Evolutionary conservation across 2,113 vertebrate species (phyloP).

Genomic region (Cepphus grylle): DNA sequence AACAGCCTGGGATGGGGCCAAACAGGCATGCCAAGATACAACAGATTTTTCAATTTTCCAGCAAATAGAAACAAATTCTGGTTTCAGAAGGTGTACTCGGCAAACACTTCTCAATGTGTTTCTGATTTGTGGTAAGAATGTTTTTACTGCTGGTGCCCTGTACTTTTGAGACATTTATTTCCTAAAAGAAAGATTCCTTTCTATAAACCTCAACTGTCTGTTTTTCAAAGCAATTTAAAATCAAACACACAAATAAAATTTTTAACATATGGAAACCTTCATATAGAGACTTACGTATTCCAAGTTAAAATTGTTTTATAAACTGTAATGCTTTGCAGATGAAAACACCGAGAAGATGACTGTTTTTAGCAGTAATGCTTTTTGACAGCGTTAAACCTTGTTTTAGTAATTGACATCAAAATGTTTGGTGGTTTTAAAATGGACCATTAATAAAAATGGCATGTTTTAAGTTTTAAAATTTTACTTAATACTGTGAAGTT

Average conservation of each 20-base stretch:
- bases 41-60: constrained; percentile 79
- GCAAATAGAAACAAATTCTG: constrained; percentile 79
- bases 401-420: constrained; percentile 83
- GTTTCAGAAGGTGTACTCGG: constrained; percentile 70
- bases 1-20: constrained; percentile 72
- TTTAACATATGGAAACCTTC: constrained; percentile 92
- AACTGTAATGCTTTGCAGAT: constrained; percentile 93
- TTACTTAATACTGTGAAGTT: constrained; percentile 70
- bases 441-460: constrained; percentile 76
- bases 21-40: constrained; percentile 73
- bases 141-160: constrained; percentile 84
- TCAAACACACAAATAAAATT: constrained; percentile 86
- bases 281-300: constrained; percentile 84
- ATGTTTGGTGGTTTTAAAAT: constrained; percentile 79
- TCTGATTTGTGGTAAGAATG: constrained; percentile 86
- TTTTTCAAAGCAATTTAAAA: constrained; percentile 90
- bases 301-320: constrained; percentile 89
- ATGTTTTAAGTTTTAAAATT: constrained; percentile 71
- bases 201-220: constrained; percentile 87
- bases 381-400: constrained; percentile 79
- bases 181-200: constrained; percentile 82
- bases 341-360: constrained; percentile 73
- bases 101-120: constrained; percentile 76
- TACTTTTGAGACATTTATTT: constrained; percentile 80
- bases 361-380: constrained; percentile 76